Conservation (phyloP, 2,888 invertebrate species). For the Ceramica pisi region DNA sequence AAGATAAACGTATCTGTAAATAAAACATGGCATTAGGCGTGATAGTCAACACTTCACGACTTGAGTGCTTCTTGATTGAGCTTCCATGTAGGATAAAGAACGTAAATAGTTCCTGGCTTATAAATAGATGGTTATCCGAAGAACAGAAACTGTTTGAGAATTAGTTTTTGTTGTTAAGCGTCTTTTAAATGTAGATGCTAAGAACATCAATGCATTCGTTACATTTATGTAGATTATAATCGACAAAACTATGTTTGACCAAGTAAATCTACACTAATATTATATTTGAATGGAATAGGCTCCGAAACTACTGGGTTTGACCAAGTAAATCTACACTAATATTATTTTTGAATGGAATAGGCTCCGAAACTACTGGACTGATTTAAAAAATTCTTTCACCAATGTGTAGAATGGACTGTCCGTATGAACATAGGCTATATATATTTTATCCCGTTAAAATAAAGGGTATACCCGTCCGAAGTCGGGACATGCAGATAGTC, state of each 20-base stretch:
- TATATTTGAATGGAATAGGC: too few relatives aligned
- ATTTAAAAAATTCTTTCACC: too few relatives aligned
- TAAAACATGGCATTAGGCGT: conserved; percentile 59
- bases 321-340: too few relatives aligned
- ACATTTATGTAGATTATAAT: background rate
- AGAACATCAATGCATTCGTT: background rate
- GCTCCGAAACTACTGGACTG: too few relatives aligned
- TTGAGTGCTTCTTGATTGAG: conserved; percentile 65
- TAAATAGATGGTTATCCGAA: conserved; percentile 29
- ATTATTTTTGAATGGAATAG: too few relatives aligned
- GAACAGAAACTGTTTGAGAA: conserved; percentile 5
- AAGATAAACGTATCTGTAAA: conserved; percentile 66
- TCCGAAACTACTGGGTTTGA: too few relatives aligned
- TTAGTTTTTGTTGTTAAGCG: background rate
- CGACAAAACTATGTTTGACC: background rate
- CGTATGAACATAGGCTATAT: too few relatives aligned
- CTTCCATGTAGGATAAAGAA: conserved; percentile 62
- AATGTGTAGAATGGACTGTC: too few relatives aligned
- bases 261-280: too few relatives aligned
- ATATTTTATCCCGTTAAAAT: too few relatives aligned
- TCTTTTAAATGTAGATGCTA: background rate
- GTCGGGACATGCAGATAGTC: too few relatives aligned
- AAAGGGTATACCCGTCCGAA: too few relatives aligned
- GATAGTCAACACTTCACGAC: conserved; percentile 53
- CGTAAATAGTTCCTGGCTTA: conserved; percentile 41